Evolutionary conservation across 2,113 vertebrate species (phyloP), one percentile per base, ranked within the genome.

Genomic region (Hymenochirus boettgeri): DNA sequence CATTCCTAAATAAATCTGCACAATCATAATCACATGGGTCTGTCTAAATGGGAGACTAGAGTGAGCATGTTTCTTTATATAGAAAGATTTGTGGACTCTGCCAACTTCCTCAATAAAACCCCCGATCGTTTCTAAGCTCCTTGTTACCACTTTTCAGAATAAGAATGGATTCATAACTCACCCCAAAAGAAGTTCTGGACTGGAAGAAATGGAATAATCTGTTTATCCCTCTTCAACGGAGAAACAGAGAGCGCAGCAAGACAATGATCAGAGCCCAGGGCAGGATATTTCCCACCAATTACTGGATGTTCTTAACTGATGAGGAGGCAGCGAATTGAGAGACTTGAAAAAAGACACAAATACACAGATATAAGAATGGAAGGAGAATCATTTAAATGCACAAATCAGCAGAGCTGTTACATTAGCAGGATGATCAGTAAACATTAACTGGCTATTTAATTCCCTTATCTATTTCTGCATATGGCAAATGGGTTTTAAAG

Each of bases 391-490:
- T 8, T 55, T 29, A 17, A 29, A n/a, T 17, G 25, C 51, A 29
- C 51, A 5, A 12, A 54, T 54, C 51, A 29, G 13, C 25, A 24
- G 10, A n/a, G 29, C 29, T 27, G 24, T 54, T 25, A 26, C 51
- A 27, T 5, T 8, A 3, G 24, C 7, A 26, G 51, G n/a, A 12
- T 27, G 51, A 10, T 8, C 25, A 31, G 52, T 55, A 55, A 55
- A 55, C 52, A 55, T 18, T 8, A 27, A 3, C 25, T 18, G 52
- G 15, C 15, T 8, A 31, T 55, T 55, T 17, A 5, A 55, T 55
- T 55, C 19, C 10, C 52, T 54, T 55, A 55, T 55, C 52, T 55
- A 15, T 3, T 26, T 18, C 26, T 19, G 18, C 52, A 55, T 55
- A 55, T 31, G 52, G 52, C 27, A 55, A 33, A 55, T 31, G 18